Evolutionary conservation across 2,888 invertebrate genomes (phyloP), one percentile per base, ranked within the genome.

Genomic region (Amaurobius ferox): DNA sequence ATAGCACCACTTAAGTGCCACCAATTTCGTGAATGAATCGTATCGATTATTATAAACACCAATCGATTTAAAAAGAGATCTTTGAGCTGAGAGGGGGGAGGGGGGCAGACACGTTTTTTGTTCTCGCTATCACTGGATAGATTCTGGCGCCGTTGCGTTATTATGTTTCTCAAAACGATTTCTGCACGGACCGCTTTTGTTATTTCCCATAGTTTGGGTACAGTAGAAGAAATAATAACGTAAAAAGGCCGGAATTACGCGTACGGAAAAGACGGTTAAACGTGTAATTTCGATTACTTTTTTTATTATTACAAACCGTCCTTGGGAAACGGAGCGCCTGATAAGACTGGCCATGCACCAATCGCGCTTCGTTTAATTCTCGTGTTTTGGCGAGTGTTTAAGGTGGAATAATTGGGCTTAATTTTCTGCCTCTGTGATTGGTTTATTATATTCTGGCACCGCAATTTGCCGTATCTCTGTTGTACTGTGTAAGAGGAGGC

Each of bases 131-230:
- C 40, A 39, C 77, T 11, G 66, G 32, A 55, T 44, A 76, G 62
- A 83, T 83, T 83, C 48, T n/a, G 81, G 83, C 77, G 77, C 83
- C 83, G 72, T 85, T 85, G 72, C 72, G 67, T 77, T 77, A 85
- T 85, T 85, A 85, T 85, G 77, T 66, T 76, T 72, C 77, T 44
- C 66, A 32, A 48, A 74, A 40, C 66, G 76, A 66, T 35, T 64
- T 55, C 71, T 61, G n/a, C 61, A 16, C 44, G 23, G 23, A 19
- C 11, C 32, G n/a, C 66, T 66, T 80, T 80, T 73, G 80, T 76
- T 74, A 44, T 70, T 77, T 44, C 44, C 55, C 32, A 48, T 55
- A 67, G 68, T 70, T 79, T 62, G 62, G 29, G 83, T 61, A 72
- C 64, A 64, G 77, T 79, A 72, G 72, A 19, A 55, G 67, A 66